Conservation (phyloP, 2,888 invertebrate species). For the Melangyna quadrimaculata region DNA sequence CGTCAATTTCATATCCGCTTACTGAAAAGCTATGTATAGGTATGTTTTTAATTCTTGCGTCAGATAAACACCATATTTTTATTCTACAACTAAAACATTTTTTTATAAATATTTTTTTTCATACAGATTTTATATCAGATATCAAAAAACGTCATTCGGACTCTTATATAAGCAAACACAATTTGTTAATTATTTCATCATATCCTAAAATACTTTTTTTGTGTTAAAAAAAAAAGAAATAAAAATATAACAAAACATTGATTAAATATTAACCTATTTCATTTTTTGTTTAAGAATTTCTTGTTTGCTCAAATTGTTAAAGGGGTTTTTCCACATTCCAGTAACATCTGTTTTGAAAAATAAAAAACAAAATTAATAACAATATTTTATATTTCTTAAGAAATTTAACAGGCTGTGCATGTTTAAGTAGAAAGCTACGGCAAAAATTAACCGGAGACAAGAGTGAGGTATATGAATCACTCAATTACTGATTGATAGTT, state of each 20-base stretch:
- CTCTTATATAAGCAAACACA: neutral
- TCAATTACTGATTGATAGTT: too few species aligned
- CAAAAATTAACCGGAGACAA: too few species aligned
- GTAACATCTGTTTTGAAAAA: neutral
- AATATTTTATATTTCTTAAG: neutral
- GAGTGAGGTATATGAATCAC: too few species aligned
- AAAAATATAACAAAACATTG: neutral
- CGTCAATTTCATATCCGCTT: too few species aligned
- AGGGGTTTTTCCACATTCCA: constrained; percentile 21
- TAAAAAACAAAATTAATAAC: neutral
- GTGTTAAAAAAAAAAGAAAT: neutral
- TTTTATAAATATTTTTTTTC: too few species aligned
- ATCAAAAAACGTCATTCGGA: neutral
- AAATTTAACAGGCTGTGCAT: neutral
- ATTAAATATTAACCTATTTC: neutral
- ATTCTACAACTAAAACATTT: too few species aligned
- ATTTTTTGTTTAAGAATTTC: neutral
- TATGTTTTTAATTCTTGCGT: too few species aligned
- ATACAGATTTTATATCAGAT: neutral
- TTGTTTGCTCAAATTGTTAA: neutral
- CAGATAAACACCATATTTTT: too few species aligned
- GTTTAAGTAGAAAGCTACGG: too few species aligned
- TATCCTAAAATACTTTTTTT: constrained; percentile 2
- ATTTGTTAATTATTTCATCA: constrained; percentile 3
- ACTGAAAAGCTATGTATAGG: too few species aligned